Percentiles rank a stretch among this genome's conserved stretches.
Evolutionary conservation across 2,888 invertebrate species (phyloP).

Genomic region (Drosophila parthenogenetica): DNA sequence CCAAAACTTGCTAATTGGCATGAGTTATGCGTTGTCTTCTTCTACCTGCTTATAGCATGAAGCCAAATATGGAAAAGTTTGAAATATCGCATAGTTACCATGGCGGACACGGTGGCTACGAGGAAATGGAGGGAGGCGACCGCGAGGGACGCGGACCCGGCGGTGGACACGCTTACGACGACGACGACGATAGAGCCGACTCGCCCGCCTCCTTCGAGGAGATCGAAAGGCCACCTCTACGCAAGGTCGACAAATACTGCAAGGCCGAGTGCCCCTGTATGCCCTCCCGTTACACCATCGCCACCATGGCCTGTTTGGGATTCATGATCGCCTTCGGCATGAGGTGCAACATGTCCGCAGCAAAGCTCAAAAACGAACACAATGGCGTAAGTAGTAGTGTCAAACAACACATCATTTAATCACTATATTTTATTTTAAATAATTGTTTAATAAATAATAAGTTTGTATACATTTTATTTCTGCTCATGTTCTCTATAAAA

Average conservation of each 20-base stretch:
- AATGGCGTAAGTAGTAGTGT: constrained; percentile 86
- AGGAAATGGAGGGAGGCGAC: constrained; percentile 83
- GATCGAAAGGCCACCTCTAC: constrained; percentile 93
- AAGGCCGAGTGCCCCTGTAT: constrained; percentile 95
- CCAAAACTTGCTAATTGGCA: constrained; percentile 62
- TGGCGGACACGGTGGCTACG: constrained; percentile 83
- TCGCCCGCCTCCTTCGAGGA: constrained; percentile 92
- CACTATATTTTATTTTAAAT: too few relatives aligned
- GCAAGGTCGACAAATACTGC: constrained; percentile 94
- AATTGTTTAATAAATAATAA: too few relatives aligned
- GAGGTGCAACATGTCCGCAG: constrained; percentile 99
- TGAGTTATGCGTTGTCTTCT: constrained; percentile 55
- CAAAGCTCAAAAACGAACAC: constrained; percentile 92
- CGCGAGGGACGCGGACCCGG: constrained; percentile 82
- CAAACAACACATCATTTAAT: too few relatives aligned
- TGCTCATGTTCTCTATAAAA: too few relatives aligned
- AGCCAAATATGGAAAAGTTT: constrained; percentile 82
- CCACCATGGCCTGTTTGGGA: constrained; percentile 93
- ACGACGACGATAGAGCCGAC: constrained; percentile 88
- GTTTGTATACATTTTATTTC: too few relatives aligned
- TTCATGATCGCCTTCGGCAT: constrained; percentile 98
- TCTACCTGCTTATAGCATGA: constrained; percentile 62
- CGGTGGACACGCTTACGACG: constrained; percentile 82
- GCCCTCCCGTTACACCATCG: constrained; percentile 93
- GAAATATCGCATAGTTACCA: constrained; percentile 84